These are phyloP conservation scores for Glaucomys volans DNA, from an alignment of 2,113 vertebrate species.

Conservation along the genomic window DNA sequence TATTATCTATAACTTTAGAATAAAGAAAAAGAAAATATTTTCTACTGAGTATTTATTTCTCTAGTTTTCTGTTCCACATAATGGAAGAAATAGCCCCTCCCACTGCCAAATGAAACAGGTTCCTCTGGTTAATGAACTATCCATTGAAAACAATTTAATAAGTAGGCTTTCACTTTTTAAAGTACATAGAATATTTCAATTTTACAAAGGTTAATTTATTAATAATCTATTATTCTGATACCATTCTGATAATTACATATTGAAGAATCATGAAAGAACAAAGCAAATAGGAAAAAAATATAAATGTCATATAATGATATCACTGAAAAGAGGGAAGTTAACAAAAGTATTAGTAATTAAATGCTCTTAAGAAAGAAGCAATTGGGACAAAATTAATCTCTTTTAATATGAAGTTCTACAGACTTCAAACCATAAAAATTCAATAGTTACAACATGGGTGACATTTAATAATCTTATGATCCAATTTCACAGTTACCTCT, in stretches of 20 bases:
- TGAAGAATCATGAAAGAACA: slow-evolving; percentile 60
- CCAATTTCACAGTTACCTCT: slow-evolving; percentile 52
- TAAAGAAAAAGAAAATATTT: slow-evolving; percentile 32
- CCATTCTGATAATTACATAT: slow-evolving; percentile 46
- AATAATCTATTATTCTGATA: slow-evolving; percentile 51
- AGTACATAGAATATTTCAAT: slow-evolving; percentile 28
- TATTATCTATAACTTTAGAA: neutral
- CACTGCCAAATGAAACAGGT: neutral
- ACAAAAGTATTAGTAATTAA: slow-evolving; percentile 59
- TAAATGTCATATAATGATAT: slow-evolving; percentile 18
- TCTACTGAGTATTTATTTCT: slow-evolving; percentile 24
- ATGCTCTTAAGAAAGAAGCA: slow-evolving; percentile 44
- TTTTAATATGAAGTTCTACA: slow-evolving; percentile 37
- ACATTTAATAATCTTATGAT: slow-evolving; percentile 2
- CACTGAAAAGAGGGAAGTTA: slow-evolving; percentile 37
- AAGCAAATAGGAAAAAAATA: slow-evolving; percentile 49
- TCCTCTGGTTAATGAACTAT: slow-evolving; percentile 29
- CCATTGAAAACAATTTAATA: slow-evolving; percentile 17
- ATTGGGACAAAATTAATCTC: slow-evolving; percentile 28
- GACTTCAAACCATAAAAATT: slow-evolving; percentile 39
- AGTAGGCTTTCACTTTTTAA: slow-evolving; percentile 33
- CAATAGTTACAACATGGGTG: slow-evolving; percentile 36
- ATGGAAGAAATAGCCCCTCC: neutral
- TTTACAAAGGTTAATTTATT: slow-evolving; percentile 51
- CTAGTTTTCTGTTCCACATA: slow-evolving; percentile 45